phyloP scores from a whole-genome alignment of 1,140 invertebrate genomes.

The Cydia splendana region DNA sequence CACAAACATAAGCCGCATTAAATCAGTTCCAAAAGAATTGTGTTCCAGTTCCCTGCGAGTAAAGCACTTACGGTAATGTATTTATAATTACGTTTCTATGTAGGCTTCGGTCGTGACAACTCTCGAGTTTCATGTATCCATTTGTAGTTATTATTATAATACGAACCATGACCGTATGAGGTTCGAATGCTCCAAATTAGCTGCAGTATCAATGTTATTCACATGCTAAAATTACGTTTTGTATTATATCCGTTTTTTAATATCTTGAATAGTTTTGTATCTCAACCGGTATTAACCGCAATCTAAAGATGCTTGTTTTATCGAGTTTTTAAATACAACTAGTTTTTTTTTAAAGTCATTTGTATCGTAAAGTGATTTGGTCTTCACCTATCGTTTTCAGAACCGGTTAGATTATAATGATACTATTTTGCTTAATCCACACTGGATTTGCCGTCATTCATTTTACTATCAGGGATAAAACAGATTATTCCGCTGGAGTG shows the following conservation, averaged over 20 bases:
- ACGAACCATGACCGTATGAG: slow-evolving; percentile 58
- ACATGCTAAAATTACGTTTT: background rate
- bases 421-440: too few relatives aligned
- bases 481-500: slow-evolving; percentile 40
- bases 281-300: too few relatives aligned
- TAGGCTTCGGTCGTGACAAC: slow-evolving; percentile 58
- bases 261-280: too few relatives aligned
- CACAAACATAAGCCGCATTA: slow-evolving; percentile 53
- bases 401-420: too few relatives aligned
- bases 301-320: too few relatives aligned
- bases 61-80: slow-evolving; percentile 67
- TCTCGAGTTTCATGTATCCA: slow-evolving; percentile 46
- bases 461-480: slow-evolving; percentile 23
- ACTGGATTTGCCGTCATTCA: too few relatives aligned
- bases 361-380: too few relatives aligned
- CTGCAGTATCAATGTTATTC: slow-evolving; percentile 31
- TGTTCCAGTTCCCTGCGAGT: slow-evolving; percentile 51
- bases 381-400: too few relatives aligned
- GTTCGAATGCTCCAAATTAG: slow-evolving; percentile 49
- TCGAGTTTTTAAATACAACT: too few relatives aligned
- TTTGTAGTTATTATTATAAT: slow-evolving; percentile 61
- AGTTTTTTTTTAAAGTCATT: too few relatives aligned
- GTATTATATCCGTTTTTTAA: too few relatives aligned
- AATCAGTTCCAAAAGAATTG: slow-evolving; percentile 53
- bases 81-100: slow-evolving; percentile 70